Evolutionary conservation across 2,888 invertebrate species (phyloP).

Genomic region (Dioctria rufipes): DNA sequence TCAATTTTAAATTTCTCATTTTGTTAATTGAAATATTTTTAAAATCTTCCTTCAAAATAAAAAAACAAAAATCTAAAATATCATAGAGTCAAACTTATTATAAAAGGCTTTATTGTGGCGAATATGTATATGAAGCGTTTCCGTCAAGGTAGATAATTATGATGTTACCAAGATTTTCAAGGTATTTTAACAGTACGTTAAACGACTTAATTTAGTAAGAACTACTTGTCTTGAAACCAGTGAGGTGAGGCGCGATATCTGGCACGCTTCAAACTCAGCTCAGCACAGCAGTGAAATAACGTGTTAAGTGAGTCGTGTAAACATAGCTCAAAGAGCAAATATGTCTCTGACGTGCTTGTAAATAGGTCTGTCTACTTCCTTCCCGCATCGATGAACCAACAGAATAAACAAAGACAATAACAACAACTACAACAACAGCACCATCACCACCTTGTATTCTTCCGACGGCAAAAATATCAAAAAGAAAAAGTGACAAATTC

Average conservation of each 20-base stretch:
- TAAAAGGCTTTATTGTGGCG: neutral
- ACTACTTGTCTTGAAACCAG: slow-evolving; percentile 8
- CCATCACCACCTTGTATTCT: slow-evolving; percentile 10
- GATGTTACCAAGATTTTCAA: neutral
- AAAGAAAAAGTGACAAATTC: slow-evolving; percentile 30
- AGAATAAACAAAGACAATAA: too few species aligned
- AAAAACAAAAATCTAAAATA: too few species aligned
- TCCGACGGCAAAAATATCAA: slow-evolving; percentile 31
- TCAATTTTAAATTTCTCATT: too few species aligned
- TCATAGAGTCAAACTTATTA: too few species aligned
- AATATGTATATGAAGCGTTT: neutral
- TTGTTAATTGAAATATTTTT: too few species aligned
- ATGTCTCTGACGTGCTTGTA: slow-evolving; percentile 5
- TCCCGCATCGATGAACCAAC: slow-evolving; percentile 40
- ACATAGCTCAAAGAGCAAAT: slow-evolving; percentile 18
- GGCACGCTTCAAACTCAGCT: slow-evolving; percentile 13
- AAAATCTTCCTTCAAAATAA: too few species aligned
- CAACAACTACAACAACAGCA: too few species aligned
- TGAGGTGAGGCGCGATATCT: slow-evolving; percentile 16
- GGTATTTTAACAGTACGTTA: neutral
- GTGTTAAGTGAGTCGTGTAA: slow-evolving; percentile 13
- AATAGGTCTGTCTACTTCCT: slow-evolving; percentile 34
- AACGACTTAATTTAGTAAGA: slow-evolving; percentile 6
- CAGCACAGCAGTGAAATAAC: slow-evolving; percentile 4
- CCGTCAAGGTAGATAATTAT: neutral